Percentiles rank a stretch among this genome's conserved stretches.
phyloP scores from a whole-genome alignment of 2,888 invertebrate species.

The Diarsia mendica region DNA sequence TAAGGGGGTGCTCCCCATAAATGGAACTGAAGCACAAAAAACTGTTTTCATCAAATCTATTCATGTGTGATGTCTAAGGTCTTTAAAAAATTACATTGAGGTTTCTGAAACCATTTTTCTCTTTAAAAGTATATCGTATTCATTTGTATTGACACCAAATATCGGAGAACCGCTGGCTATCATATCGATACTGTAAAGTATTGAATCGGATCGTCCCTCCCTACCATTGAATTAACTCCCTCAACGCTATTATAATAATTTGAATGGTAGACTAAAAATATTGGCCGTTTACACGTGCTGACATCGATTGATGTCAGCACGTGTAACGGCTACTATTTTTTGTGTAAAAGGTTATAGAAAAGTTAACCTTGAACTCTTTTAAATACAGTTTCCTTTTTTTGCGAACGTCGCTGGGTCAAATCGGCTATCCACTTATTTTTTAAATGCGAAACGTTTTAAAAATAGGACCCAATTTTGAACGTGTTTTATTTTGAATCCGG shows the following conservation, averaged over 20 bases:
- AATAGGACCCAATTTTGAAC: background rate
- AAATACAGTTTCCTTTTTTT: background rate
- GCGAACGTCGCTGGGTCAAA: background rate
- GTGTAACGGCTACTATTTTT: background rate
- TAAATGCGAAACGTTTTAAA: background rate
- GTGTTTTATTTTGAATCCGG: background rate
- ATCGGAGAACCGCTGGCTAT: too few species aligned
- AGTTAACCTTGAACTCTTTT: background rate
- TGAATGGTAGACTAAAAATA: constrained; percentile 1
- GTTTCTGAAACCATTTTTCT: too few species aligned
- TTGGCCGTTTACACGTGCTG: too few species aligned
- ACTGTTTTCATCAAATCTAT: too few species aligned
- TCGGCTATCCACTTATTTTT: background rate
- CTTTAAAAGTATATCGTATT: too few species aligned
- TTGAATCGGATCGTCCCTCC: background rate
- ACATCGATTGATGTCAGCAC: background rate
- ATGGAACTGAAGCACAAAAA: too few species aligned
- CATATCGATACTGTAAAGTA: background rate
- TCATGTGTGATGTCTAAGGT: too few species aligned
- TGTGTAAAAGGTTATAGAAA: background rate
- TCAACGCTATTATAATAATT: constrained; percentile 38
- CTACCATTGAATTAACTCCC: constrained; percentile 7
- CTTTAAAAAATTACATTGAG: too few species aligned
- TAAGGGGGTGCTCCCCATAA: too few species aligned
- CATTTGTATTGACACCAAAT: too few species aligned